Conservation (phyloP, 2,113 vertebrate genomes). For the Danionella cerebrum region DNA sequence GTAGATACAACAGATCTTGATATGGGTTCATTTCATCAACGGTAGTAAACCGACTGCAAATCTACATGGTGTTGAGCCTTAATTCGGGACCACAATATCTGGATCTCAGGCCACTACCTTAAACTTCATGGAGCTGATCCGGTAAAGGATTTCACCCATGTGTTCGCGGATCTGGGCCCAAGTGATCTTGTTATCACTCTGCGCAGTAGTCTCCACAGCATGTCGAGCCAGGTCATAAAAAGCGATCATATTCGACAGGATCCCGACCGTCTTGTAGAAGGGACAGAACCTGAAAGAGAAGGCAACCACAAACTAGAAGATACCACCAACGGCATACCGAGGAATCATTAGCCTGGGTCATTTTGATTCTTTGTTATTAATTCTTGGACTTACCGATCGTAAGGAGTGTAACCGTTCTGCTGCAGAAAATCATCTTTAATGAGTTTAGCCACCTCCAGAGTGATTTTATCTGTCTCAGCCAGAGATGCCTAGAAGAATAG, state of each 20-base stretch:
- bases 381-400: constrained; percentile 84
- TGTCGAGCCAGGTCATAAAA: constrained; percentile 96
- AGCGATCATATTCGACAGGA: constrained; percentile 92
- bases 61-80: no score
- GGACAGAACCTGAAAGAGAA: not conserved
- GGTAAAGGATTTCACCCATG: constrained; percentile 93
- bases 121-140: constrained; percentile 94
- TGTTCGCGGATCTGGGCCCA: constrained; percentile 94
- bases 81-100: no score
- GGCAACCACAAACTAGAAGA: not conserved
- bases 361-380: no score
- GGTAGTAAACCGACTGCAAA: no score
- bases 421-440: constrained; percentile 98
- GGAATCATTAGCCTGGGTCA: no score
- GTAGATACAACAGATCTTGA: no score
- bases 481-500: constrained; percentile 74
- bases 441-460: constrained; percentile 93
- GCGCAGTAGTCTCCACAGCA: constrained; percentile 93
- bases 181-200: constrained; percentile 97
- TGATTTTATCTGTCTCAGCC: constrained; percentile 97
- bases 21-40: no score
- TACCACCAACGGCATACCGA: no score
- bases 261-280: constrained; percentile 84
- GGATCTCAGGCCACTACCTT: no score
- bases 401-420: constrained; percentile 94